phyloP scores from a whole-genome alignment of 1,140 invertebrate species.

The Heliconius eleuchia region DNA sequence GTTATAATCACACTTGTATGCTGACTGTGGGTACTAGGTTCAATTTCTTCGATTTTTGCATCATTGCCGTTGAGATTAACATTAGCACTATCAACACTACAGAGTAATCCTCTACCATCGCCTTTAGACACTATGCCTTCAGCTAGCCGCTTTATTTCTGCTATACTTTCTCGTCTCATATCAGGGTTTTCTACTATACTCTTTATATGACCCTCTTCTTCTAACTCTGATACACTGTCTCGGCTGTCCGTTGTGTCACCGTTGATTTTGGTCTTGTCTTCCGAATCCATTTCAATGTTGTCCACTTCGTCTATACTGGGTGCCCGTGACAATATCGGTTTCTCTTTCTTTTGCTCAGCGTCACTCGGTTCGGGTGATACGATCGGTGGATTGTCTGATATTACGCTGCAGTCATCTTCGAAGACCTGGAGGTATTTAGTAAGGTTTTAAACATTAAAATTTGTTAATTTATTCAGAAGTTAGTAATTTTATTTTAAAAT shows the following conservation, averaged over 20 bases:
- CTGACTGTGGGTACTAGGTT: conserved; percentile 50
- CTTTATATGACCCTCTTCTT: conserved; percentile 62
- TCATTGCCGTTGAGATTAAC: conserved; percentile 66
- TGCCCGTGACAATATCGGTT: conserved; percentile 66
- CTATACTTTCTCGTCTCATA: conserved; percentile 73
- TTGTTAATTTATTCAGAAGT: no score
- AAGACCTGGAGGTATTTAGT: conserved; percentile 73
- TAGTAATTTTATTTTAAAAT: no score
- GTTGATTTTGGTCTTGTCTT: conserved; percentile 65
- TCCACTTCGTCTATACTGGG: conserved; percentile 77
- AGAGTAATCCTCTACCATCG: conserved; percentile 64
- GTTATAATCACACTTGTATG: conserved; percentile 85
- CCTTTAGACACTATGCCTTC: conserved; percentile 75
- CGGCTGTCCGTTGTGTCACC: conserved; percentile 67
- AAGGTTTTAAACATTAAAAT: no score
- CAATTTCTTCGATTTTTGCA: conserved; percentile 55
- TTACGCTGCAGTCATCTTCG: conserved; percentile 82
- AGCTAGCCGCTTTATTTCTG: conserved; percentile 75
- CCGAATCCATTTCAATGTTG: conserved; percentile 76
- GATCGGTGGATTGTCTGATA: conserved; percentile 80
- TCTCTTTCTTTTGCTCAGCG: conserved; percentile 68
- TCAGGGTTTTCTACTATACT: conserved; percentile 75
- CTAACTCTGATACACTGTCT: conserved; percentile 66
- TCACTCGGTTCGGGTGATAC: conserved; percentile 77
- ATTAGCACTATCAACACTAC: conserved; percentile 72